Evolutionary conservation across 2,113 vertebrate genomes (phyloP).

Genomic region (Pagrus major): DNA sequence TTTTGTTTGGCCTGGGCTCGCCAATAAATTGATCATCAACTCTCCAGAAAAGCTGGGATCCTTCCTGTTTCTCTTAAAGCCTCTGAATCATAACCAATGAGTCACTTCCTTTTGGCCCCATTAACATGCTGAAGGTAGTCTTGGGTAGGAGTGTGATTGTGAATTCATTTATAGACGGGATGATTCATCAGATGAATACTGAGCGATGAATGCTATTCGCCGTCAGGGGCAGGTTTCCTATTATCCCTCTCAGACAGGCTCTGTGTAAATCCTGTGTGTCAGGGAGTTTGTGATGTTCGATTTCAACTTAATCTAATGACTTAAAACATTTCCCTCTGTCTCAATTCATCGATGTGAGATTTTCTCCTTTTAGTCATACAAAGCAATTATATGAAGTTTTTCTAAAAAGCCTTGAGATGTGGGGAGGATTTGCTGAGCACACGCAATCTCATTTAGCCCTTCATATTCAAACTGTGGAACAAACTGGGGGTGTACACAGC

Average conservation of each 20-base stretch:
- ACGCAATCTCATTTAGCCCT: constrained; percentile 2
- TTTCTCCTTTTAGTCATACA: background rate
- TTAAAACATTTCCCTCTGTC: background rate
- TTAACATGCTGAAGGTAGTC: constrained; percentile 64
- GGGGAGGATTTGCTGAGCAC: background rate
- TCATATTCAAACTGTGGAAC: constrained; percentile 2
- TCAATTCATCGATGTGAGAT: background rate
- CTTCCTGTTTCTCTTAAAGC: constrained; percentile 33
- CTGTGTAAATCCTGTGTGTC: constrained; percentile 14
- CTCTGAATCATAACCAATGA: constrained; percentile 70
- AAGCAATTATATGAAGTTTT: background rate
- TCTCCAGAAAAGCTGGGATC: constrained; percentile 26
- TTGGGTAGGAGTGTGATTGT: constrained; percentile 64
- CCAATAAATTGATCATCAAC: constrained; percentile 16
- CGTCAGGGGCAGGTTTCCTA: constrained; percentile 37
- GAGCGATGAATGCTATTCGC: constrained; percentile 55
- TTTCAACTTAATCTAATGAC: background rate
- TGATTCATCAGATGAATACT: constrained; percentile 71
- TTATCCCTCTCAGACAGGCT: constrained; percentile 39
- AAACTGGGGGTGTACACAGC: background rate
- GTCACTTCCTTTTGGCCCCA: constrained; percentile 67
- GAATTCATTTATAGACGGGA: constrained; percentile 67
- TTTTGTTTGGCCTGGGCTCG: background rate
- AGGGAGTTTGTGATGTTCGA: constrained; percentile 2
- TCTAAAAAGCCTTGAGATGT: background rate